A percentile compares a stretch with the other conserved stretches of the same genome.
phyloP scores from a whole-genome alignment of 30 jellyfish, hydroid and myxozoan genomes.

The Turritopsis rubra region DNA sequence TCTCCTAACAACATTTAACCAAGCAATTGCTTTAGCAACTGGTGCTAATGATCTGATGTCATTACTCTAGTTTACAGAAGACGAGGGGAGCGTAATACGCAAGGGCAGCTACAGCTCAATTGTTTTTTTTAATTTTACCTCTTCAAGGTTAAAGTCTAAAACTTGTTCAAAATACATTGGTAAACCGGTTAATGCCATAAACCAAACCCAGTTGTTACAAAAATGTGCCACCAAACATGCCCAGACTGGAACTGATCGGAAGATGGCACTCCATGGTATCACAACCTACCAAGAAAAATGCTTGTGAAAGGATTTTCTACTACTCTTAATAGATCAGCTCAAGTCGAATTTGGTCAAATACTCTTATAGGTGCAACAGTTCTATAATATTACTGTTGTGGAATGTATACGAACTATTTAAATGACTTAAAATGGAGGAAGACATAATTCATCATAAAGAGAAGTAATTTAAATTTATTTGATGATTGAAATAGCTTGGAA shows the following conservation, averaged over 20 bases:
- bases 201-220: slow-evolving; percentile 64
- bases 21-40: no score
- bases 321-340: not conserved
- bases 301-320: not conserved
- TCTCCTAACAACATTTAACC: no score
- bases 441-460: no score
- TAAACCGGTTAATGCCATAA: slow-evolving; percentile 57
- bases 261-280: slow-evolving; percentile 57
- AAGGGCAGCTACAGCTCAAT: not conserved
- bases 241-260: slow-evolving; percentile 62
- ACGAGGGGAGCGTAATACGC: not conserved
- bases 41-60: no score
- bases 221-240: slow-evolving; percentile 42
- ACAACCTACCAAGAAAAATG: not conserved
- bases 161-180: slow-evolving; percentile 74
- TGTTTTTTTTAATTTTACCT: slow-evolving; percentile 41
- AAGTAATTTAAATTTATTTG: no score
- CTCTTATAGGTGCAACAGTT: no score
- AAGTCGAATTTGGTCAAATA: not conserved
- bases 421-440: no score
- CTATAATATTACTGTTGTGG: no score
- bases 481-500: no score
- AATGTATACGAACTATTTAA: no score
- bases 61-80: not conserved
- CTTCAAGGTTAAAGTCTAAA: slow-evolving; percentile 46